Conservation (phyloP, 1,140 invertebrate species). For the Drosophila arizonae region DNA sequence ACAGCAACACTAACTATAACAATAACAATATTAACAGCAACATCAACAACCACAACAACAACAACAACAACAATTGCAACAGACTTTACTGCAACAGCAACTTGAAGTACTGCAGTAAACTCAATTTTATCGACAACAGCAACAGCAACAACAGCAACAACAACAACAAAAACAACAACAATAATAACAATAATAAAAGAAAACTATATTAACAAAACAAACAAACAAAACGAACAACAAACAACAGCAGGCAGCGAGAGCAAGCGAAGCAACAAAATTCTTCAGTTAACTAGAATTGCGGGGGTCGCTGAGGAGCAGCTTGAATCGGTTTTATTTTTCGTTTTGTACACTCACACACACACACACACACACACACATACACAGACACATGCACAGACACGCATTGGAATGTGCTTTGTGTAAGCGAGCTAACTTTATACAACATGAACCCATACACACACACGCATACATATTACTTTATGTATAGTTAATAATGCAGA, state of each 20-base stretch:
- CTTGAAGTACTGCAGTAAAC: constrained; percentile 53
- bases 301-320: not conserved
- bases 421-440: not conserved
- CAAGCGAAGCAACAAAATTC: not conserved
- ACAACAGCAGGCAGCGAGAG: not conserved
- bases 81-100: constrained; percentile 30
- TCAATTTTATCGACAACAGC: constrained; percentile 42
- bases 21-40: constrained; percentile 23
- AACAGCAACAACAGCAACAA: constrained; percentile 18
- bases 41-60: constrained; percentile 28
- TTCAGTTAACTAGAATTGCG: not conserved
- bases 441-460: constrained; percentile 10
- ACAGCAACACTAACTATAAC: constrained; percentile 4
- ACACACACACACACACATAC: not conserved
- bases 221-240: constrained; percentile 20
- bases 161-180: not conserved
- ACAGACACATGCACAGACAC: not conserved
- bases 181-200: constrained; percentile 36
- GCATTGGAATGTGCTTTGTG: not conserved
- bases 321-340: constrained; percentile 4
- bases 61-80: constrained; percentile 21
- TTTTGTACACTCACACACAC: not conserved
- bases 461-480: constrained; percentile 23
- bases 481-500: constrained; percentile 33
- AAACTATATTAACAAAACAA: constrained; percentile 48